A percentile compares a stretch with the other conserved stretches of the same genome.
phyloP scores from a whole-genome alignment of 2,888 invertebrate species.

The Drosophila conformis region DNA sequence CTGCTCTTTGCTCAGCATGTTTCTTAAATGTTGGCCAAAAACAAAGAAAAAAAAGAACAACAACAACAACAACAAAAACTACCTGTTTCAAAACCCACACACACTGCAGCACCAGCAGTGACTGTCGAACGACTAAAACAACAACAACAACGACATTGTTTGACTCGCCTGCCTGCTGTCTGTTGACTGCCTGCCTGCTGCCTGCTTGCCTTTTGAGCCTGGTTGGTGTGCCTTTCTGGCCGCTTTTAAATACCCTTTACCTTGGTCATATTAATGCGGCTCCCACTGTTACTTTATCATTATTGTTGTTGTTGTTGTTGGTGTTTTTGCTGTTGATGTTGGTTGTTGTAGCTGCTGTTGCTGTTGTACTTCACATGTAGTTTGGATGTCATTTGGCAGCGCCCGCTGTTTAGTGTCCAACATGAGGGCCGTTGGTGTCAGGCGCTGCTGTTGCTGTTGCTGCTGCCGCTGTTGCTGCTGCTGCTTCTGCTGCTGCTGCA shows the following conservation, averaged over 20 bases:
- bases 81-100: slow-evolving; percentile 76
- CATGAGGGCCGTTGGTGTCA: slow-evolving; percentile 80
- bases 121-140: slow-evolving; percentile 40
- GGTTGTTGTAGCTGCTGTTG: slow-evolving; percentile 59
- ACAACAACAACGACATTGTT: slow-evolving; percentile 27
- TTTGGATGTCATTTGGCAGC: slow-evolving; percentile 82
- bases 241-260: slow-evolving; percentile 79
- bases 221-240: slow-evolving; percentile 57
- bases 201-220: slow-evolving; percentile 31
- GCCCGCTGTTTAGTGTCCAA: slow-evolving; percentile 81
- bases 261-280: slow-evolving; percentile 80
- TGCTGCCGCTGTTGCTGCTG: slow-evolving; percentile 30
- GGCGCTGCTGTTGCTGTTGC: slow-evolving; percentile 52
- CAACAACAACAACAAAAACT: slow-evolving; percentile 55
- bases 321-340: slow-evolving; percentile 37
- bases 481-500: slow-evolving; percentile 29
- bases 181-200: slow-evolving; percentile 16
- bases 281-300: slow-evolving; percentile 70
- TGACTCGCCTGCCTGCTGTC: slow-evolving; percentile 38
- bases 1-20: slow-evolving; percentile 46
- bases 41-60: slow-evolving; percentile 33
- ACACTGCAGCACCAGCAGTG: slow-evolving; percentile 53
- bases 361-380: slow-evolving; percentile 79
- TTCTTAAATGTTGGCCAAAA: slow-evolving; percentile 77
- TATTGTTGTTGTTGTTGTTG: slow-evolving; percentile 38